Percentiles rank a stretch among this genome's conserved stretches.
Evolutionary conservation across 2,797 vertebrate species (phyloP).

Genomic region (Scolopax rusticola): DNA sequence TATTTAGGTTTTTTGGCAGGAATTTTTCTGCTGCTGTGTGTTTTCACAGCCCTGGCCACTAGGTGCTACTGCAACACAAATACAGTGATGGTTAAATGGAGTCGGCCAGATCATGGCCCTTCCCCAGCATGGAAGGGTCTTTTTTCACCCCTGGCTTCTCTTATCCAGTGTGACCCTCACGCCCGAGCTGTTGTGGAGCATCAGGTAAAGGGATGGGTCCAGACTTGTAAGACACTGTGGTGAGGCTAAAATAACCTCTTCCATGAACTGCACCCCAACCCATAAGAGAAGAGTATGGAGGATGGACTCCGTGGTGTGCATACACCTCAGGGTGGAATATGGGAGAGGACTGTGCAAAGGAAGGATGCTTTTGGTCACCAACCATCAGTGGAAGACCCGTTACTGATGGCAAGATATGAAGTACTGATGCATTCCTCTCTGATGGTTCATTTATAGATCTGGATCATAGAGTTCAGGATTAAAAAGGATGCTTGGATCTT

Average conservation of each 20-base stretch:
- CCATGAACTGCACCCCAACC: background rate
- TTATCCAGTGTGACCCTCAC: background rate
- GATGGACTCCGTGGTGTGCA: background rate
- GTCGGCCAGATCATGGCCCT: background rate
- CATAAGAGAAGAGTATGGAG: background rate
- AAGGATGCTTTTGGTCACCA: background rate
- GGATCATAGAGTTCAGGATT: background rate
- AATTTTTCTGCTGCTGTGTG: background rate
- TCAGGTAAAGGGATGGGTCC: background rate
- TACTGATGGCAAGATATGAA: background rate
- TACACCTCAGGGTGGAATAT: background rate
- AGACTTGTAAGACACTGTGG: background rate
- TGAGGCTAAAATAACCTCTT: background rate
- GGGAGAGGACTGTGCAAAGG: background rate
- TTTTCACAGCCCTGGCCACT: slow-evolving; percentile 60
- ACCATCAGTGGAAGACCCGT: rapidly evolving
- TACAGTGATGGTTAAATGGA: background rate
- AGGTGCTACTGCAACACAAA: slow-evolving; percentile 71
- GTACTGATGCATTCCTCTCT: background rate
- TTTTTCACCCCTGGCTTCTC: background rate
- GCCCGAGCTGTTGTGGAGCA: background rate
- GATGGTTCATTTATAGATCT: background rate
- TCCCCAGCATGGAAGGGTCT: background rate
- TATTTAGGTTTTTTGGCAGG: slow-evolving; percentile 10
- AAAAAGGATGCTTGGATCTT: background rate